Base-by-base conservation (phyloP, 1,140 invertebrate genomes). In the Elymnias hypermnestra region DNA sequence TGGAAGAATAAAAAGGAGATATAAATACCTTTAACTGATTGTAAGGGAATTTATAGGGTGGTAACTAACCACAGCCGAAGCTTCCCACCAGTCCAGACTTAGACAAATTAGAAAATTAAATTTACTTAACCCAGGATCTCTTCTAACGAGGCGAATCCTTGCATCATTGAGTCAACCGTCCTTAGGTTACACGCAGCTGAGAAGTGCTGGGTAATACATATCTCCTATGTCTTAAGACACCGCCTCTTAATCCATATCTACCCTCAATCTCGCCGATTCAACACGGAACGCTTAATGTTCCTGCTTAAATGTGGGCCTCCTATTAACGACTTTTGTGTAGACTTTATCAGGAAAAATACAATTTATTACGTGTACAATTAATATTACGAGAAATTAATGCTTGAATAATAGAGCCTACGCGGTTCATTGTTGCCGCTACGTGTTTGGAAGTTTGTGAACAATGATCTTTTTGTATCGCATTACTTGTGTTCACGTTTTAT, bases 281-380 rank as follows among this genome's bases (percentile, higher is more conserved):
- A 67, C 76, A 71, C 70, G 67, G 51, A 61, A 71, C 63, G 64
- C 67, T 73, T 72, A 78, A 78, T 74, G 70, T 49, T 57, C 45
- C 33, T 33, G 44, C 59, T 57, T 57, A 61, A 68, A 60, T 59
- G 51, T 57, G 56, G 53, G 56, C 54, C 52, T 53, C 42, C 57
- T 63, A 71, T 72, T 71, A 72, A 63, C 53, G 40, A 47, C 52
- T 46, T 53, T 59, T 57, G 48, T 63, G 37, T 39, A 51, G 44
- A 57, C 53, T 64, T 64, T 65, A 63, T 69, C 62, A 57, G 38
- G 38, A 56, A 39, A 53, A 60, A 58, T 53, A 63, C 47, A 55
- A 61, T 63, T 67, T 63, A 59, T 63, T 56, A 55, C 47, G 47
- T 49, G 57, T 60, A 57, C 51, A 60, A 66, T 66, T 66, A 66